A percentile compares a stretch with the other conserved stretches of the same genome.
Conservation (phyloP, 2,888 invertebrate species). For the Pogonocherus hispidulus region DNA sequence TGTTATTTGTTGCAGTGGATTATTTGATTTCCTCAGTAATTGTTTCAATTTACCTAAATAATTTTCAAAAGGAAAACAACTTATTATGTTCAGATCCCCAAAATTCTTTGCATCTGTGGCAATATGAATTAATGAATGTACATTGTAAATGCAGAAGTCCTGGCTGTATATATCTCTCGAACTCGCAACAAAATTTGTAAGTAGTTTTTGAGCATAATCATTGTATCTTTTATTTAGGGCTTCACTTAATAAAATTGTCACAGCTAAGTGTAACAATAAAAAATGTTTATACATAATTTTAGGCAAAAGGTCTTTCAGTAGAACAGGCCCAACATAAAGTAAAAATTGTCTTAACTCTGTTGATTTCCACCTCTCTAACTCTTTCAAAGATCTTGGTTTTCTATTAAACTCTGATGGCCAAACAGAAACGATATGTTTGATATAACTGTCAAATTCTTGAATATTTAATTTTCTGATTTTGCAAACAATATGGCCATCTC, state of each 20-base stretch:
- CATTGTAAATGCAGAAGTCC: slow-evolving; percentile 35
- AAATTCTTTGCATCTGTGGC: slow-evolving; percentile 32
- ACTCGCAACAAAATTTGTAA: slow-evolving; percentile 28
- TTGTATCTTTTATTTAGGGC: slow-evolving; percentile 36
- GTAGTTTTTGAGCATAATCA: slow-evolving; percentile 32
- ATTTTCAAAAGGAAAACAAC: slow-evolving; percentile 39
- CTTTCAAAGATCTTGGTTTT: slow-evolving; percentile 33
- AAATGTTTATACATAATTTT: slow-evolving; percentile 33
- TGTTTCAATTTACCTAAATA: slow-evolving; percentile 29
- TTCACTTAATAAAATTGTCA: slow-evolving; percentile 36
- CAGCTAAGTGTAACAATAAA: slow-evolving; percentile 35
- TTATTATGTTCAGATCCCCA: slow-evolving; percentile 30
- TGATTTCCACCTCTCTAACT: slow-evolving; percentile 36
- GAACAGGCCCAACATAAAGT: slow-evolving; percentile 33
- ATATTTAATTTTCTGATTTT: slow-evolving; percentile 16
- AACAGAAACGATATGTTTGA: not conserved
- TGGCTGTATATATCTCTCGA: slow-evolving; percentile 31
- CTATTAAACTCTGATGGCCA: slow-evolving; percentile 38
- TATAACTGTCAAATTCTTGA: slow-evolving; percentile 3
- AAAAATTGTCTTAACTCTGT: slow-evolving; percentile 38
- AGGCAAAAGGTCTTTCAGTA: slow-evolving; percentile 34
- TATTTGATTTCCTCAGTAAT: slow-evolving; percentile 32
- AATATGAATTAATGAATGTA: slow-evolving; percentile 33
- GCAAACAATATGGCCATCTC: slow-evolving; percentile 18
- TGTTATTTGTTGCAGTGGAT: slow-evolving; percentile 34